Conservation (phyloP, 1,140 invertebrate species). For the Harlomillsia oculata region DNA sequence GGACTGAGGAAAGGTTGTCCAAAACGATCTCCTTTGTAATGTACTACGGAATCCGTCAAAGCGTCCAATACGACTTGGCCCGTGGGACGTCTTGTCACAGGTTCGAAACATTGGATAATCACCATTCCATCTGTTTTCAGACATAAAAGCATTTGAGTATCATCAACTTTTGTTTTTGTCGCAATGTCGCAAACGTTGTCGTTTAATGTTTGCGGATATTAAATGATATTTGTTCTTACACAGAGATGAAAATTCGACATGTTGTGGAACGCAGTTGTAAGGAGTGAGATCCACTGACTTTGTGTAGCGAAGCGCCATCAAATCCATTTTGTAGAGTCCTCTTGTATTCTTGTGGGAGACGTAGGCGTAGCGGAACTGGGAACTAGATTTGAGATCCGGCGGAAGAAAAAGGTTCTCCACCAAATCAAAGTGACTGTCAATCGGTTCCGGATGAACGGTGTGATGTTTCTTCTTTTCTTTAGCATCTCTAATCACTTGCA, state of each 20-base stretch:
- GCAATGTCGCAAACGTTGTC: too few relatives aligned
- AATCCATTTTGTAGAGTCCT: slow-evolving; percentile 64
- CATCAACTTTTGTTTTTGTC: too few relatives aligned
- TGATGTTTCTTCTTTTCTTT: slow-evolving; percentile 65
- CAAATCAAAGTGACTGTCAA: slow-evolving; percentile 68
- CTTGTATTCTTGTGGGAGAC: slow-evolving; percentile 64
- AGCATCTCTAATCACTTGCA: slow-evolving; percentile 65
- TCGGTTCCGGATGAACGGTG: slow-evolving; percentile 66
- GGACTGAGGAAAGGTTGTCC: slow-evolving; percentile 62
- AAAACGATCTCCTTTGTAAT: slow-evolving; percentile 52
- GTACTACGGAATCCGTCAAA: slow-evolving; percentile 61
- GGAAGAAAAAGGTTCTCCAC: slow-evolving; percentile 63
- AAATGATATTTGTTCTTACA: slow-evolving; percentile 49
- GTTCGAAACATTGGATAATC: slow-evolving; percentile 60
- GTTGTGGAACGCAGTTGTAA: slow-evolving; percentile 63
- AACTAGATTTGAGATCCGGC: slow-evolving; percentile 38
- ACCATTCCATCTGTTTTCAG: slow-evolving; percentile 68
- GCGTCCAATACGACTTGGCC: slow-evolving; percentile 67
- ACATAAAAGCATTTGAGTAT: too few relatives aligned
- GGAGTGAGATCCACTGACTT: slow-evolving; percentile 61
- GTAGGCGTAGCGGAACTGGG: slow-evolving; percentile 52
- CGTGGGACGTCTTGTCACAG: slow-evolving; percentile 51
- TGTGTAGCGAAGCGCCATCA: slow-evolving; percentile 64
- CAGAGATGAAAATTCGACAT: slow-evolving; percentile 60
- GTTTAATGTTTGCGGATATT: neutral